Percentiles rank a stretch among this genome's conserved stretches.
Evolutionary conservation across 2,113 vertebrate species (phyloP).

Genomic region (Macquaria ambigua): DNA sequence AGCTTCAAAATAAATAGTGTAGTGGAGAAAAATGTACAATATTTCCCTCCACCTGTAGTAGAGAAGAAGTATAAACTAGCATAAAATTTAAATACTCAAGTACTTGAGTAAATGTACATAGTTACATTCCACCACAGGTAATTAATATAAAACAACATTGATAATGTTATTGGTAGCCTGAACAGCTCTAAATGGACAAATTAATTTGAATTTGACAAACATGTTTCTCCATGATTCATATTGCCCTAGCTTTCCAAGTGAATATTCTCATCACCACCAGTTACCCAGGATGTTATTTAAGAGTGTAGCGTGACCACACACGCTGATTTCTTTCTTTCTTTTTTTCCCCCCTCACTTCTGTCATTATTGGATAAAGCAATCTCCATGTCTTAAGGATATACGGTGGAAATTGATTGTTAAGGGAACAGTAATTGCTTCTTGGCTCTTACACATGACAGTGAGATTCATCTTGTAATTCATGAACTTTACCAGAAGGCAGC

Average conservation of each 20-base stretch:
- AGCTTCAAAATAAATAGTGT: not conserved
- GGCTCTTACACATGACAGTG: not conserved
- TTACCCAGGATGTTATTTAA: not conserved
- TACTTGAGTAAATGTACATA: no score
- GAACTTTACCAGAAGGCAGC: not conserved
- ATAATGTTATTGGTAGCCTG: not conserved
- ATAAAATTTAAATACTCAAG: not conserved
- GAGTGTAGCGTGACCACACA: not conserved
- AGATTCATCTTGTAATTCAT: slow-evolving; percentile 6
- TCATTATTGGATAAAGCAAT: not conserved
- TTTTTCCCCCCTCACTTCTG: not conserved
- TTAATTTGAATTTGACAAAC: not conserved
- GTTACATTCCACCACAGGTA: no score
- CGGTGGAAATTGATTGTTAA: not conserved
- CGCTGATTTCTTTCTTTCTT: no score
- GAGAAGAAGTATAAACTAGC: not conserved
- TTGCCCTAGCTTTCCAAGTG: not conserved
- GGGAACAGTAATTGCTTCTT: not conserved
- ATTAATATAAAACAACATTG: not conserved
- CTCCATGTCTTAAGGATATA: not conserved
- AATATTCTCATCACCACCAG: not conserved
- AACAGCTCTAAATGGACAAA: not conserved
- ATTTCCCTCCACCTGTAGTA: not conserved
- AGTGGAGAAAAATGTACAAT: not conserved
- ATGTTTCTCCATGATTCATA: not conserved